Evolutionary conservation across 1,140 invertebrate species (phyloP).

Genomic region (Calycopis cecrops): DNA sequence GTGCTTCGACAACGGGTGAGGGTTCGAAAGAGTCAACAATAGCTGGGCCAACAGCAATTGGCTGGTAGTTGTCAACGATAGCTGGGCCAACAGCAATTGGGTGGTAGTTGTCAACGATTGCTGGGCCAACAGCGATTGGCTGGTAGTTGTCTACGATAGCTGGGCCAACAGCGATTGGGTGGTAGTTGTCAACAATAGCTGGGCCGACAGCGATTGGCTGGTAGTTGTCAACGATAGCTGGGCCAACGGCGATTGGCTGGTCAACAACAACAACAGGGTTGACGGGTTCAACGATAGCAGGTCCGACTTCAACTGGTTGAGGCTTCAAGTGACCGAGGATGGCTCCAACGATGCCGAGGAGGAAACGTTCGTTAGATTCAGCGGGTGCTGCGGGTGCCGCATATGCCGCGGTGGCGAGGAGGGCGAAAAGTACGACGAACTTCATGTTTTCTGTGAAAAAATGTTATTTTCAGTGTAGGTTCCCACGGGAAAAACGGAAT

Average conservation of each 20-base stretch:
- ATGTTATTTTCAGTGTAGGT: constrained; percentile 8
- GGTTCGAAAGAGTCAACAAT: constrained; percentile 16
- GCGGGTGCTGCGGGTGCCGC: neutral
- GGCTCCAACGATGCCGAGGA: neutral
- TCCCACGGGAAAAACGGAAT: neutral
- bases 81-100: no score
- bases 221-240: no score
- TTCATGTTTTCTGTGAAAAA: constrained; percentile 30
- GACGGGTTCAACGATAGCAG: constrained; percentile 23
- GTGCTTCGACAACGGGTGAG: neutral
- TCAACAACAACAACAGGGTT: constrained; percentile 16
- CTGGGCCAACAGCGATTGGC: no score
- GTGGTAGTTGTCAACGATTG: no score
- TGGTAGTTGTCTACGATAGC: no score
- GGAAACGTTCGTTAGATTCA: neutral
- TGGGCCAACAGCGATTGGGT: no score
- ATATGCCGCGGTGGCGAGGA: constrained; percentile 33
- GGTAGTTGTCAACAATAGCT: no score
- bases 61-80: no score
- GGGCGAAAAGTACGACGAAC: constrained; percentile 29
- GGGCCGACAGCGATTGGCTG: no score
- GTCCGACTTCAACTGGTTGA: constrained; percentile 29
- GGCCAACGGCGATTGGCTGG: no score
- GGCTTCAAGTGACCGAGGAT: neutral
- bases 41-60: no score